Evolutionary conservation across 2,888 invertebrate species (phyloP).

Genomic region (Palloptera scutellata): DNA sequence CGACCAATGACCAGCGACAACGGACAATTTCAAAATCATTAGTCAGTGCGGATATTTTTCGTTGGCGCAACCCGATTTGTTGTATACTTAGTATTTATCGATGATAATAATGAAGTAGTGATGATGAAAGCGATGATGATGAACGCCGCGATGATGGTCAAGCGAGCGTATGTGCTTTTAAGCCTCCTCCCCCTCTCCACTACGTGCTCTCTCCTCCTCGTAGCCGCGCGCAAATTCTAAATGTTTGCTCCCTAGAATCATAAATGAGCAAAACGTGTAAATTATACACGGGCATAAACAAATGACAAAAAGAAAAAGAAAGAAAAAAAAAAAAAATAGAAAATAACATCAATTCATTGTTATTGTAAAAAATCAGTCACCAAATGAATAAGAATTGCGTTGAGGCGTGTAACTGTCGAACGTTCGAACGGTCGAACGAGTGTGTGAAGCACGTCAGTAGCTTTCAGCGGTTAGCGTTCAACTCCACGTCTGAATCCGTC

Average conservation of each 20-base stretch:
- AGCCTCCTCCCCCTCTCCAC: no score
- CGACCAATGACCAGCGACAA: constrained; percentile 1
- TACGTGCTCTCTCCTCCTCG: no score
- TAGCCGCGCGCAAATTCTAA: constrained; percentile 38
- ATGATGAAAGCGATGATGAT: no score
- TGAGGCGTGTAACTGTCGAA: constrained; percentile 2
- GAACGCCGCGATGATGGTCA: constrained; percentile 7
- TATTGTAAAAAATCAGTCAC: neutral
- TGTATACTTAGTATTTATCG: no score
- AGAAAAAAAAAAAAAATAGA: neutral
- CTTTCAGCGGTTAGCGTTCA: no score
- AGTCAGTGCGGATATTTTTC: no score
- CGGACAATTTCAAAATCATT: neutral
- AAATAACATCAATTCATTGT: neutral
- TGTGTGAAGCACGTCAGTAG: no score
- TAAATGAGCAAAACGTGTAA: constrained; percentile 59
- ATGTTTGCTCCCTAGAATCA: constrained; percentile 47
- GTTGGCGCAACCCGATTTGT: no score
- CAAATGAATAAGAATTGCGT: constrained; percentile 19
- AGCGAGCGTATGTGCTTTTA: neutral
- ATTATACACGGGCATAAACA: constrained; percentile 53
- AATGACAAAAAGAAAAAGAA: constrained; percentile 38
- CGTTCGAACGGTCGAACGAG: no score
- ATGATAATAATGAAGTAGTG: no score
- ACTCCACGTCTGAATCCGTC: no score